Percentiles rank a stretch among this genome's conserved stretches.
phyloP scores from a whole-genome alignment of 2,797 vertebrate species.

The Galago senegalensis region DNA sequence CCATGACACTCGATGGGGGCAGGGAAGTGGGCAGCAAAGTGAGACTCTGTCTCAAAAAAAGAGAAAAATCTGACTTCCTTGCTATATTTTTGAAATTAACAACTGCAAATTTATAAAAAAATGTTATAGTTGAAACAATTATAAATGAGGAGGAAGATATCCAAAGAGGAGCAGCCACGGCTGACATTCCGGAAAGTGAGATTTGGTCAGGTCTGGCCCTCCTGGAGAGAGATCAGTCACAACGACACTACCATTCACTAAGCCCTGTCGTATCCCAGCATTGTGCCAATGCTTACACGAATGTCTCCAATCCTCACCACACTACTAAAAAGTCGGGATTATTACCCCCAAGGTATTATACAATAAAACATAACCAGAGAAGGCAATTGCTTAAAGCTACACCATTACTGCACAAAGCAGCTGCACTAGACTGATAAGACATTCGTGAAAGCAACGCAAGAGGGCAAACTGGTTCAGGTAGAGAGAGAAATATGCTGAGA shows the following conservation, averaged over 20 bases:
- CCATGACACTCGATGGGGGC: too few species aligned
- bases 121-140: background rate
- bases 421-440: background rate
- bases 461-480: background rate
- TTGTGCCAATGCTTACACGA: background rate
- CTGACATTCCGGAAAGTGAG: background rate
- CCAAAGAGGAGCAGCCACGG: background rate
- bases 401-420: background rate
- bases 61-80: background rate
- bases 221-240: background rate
- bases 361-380: background rate
- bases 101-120: background rate
- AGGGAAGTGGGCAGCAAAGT: too few species aligned
- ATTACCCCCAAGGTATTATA: background rate
- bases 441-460: background rate
- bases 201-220: background rate
- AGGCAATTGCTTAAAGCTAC: background rate
- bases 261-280: background rate
- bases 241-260: background rate
- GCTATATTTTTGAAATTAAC: slow-evolving; percentile 34
- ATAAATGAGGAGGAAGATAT: background rate
- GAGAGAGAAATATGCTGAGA: background rate
- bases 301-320: background rate
- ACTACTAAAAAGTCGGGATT: background rate
- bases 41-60: too few species aligned